Evolutionary conservation across 1,140 invertebrate species (phyloP), one percentile per base, ranked within the genome.

Genomic region (Pogonomyrmex barbatus): DNA sequence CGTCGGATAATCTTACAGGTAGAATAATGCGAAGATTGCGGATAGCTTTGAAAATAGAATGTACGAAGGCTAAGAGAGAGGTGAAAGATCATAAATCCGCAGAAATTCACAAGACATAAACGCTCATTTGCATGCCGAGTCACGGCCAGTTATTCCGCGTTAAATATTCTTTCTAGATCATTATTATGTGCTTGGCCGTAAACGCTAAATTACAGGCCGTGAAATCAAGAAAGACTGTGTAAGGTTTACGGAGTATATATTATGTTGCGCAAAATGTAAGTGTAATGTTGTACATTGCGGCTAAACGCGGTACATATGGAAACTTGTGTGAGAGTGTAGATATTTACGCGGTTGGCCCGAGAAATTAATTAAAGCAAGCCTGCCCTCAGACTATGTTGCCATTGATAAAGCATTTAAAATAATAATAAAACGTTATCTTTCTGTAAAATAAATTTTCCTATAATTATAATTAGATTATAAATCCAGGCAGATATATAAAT

Each of bases 141-240:
- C 50, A 81, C 52, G 52, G 54, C 24, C 33, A 58, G 54, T 82
- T 71, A 71, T 73, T 82, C 10, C 42, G 63, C 24, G 17, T 65
- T 82, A 71, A 60, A 71, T 54, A 60, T 73, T 82, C 54, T 73
- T 71, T 47, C 17, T 73, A 73, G 42, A 73, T 82, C 10, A 52
- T 56, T 56, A 45, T 12, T 56, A 45, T 12, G 14, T 6, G 50
- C 36, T 10, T 4, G 67, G 17, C 1, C 30, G 39, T 81, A 70
- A 70, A 70, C 4, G 39, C 10, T 63, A 73, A 82, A 82, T 82
- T 82, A 58, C n/a, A 82, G 24, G 6, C 39, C 36, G 39, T 12
- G 1, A 58, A 14, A 82, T 71, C 39, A 1, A 10, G 9, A 33
- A 24, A 60, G 24, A 47, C 36, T n/a, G 10, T 77, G 30, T 47